These are phyloP conservation scores for Xerus rutilus DNA, from an alignment of 2,797 vertebrate genomes.

Conservation along the genomic window DNA sequence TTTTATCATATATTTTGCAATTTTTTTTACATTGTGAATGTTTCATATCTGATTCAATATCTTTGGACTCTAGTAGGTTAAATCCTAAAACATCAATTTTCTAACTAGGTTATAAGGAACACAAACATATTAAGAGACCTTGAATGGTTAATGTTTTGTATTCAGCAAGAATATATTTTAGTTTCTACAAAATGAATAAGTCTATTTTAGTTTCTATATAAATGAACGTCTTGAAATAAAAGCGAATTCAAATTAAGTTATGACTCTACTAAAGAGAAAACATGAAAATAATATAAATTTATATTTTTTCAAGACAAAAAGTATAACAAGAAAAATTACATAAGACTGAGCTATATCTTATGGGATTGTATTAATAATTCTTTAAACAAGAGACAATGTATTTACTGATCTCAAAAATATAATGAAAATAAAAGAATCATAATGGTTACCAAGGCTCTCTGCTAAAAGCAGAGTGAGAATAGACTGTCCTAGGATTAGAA, in stretches of 20 bases:
- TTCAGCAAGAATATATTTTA: background rate
- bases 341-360: background rate
- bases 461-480: background rate
- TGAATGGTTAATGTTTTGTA: background rate
- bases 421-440: background rate
- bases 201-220: too few species aligned
- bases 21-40: background rate
- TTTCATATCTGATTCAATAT: background rate
- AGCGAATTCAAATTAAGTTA: background rate
- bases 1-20: too few species aligned
- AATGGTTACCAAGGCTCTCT: background rate
- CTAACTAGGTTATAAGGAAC: background rate
- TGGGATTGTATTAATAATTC: background rate
- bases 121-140: background rate
- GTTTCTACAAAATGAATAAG: background rate
- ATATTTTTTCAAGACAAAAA: background rate
- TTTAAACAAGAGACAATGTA: background rate
- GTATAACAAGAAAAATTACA: background rate
- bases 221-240: background rate
- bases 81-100: background rate
- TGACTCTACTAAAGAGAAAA: background rate
- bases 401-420: background rate
- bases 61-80: background rate
- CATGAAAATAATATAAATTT: background rate
- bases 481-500: background rate